A percentile compares a stretch with the other conserved stretches of the same genome.
Conservation (phyloP, 2,797 vertebrate species). For the Acipenser transmontanus region DNA sequence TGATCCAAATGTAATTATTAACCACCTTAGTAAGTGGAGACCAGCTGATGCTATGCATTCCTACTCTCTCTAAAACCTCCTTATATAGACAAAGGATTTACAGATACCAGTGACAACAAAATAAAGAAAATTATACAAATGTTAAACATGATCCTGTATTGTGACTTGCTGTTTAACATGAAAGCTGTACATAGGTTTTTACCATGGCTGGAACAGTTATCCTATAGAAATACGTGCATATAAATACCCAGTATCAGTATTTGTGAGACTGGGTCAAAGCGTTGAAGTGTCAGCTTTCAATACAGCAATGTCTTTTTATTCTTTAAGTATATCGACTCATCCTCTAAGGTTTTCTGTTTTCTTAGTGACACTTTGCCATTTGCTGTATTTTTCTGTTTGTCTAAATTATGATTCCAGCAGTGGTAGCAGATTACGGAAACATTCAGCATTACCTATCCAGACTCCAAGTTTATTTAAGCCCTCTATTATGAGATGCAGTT, state of each 20-base stretch:
- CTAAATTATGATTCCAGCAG: constrained; percentile 34
- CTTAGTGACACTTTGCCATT: not conserved
- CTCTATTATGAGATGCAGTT: no score
- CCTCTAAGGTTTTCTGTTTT: not conserved
- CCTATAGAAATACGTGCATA: not conserved
- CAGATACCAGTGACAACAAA: no score
- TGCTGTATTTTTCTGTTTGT: no score
- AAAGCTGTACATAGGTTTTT: not conserved
- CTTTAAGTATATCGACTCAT: constrained; percentile 1
- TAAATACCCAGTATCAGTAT: not conserved
- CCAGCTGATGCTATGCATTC: no score
- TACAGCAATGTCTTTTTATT: constrained; percentile 32
- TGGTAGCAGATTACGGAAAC: constrained; percentile 5
- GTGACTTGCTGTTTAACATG: no score
- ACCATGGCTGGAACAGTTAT: not conserved
- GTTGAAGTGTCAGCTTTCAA: constrained; percentile 27
- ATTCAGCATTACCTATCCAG: not conserved
- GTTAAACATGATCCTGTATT: no score
- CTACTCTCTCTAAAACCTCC: no score
- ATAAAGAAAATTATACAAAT: no score
- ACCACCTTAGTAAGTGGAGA: constrained; percentile 32
- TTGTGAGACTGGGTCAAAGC: constrained; percentile 9
- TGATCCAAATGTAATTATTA: constrained; percentile 47
- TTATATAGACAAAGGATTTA: no score
- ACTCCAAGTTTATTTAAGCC: not conserved